phyloP scores from a whole-genome alignment of 2,113 vertebrate genomes.

The Corythornis cristatus region DNA sequence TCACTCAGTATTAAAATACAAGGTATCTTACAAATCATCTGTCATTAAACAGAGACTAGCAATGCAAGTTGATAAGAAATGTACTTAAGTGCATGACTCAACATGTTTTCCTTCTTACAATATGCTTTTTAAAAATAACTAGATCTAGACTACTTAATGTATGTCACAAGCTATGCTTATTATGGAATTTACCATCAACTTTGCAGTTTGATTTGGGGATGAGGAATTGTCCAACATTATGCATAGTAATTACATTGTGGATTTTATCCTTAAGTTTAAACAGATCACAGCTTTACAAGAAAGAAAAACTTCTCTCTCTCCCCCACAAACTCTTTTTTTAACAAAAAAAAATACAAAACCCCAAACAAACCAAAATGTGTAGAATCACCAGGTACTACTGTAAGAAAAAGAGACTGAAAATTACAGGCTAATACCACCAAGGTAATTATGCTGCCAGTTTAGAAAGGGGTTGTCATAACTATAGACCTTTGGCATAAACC shows the following conservation, averaged over 20 bases:
- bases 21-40: background rate
- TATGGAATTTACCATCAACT: background rate
- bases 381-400: background rate
- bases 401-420: background rate
- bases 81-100: background rate
- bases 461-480: background rate
- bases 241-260: background rate
- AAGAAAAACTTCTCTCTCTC: background rate
- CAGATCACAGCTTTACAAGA: background rate
- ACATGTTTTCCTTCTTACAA: background rate
- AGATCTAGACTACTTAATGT: background rate
- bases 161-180: background rate
- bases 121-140: background rate
- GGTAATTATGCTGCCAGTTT: background rate
- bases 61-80: background rate
- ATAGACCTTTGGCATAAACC: background rate
- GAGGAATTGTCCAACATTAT: background rate
- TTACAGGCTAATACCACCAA: background rate
- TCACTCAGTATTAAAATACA: background rate
- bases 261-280: background rate
- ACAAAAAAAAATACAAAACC: background rate
- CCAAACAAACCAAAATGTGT: background rate
- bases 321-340: background rate
- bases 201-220: background rate
- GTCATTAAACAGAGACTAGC: background rate